Percentiles rank a stretch among this genome's conserved stretches.
phyloP scores from a whole-genome alignment of 2,113 vertebrate genomes.

The Nannospalax galili region DNA sequence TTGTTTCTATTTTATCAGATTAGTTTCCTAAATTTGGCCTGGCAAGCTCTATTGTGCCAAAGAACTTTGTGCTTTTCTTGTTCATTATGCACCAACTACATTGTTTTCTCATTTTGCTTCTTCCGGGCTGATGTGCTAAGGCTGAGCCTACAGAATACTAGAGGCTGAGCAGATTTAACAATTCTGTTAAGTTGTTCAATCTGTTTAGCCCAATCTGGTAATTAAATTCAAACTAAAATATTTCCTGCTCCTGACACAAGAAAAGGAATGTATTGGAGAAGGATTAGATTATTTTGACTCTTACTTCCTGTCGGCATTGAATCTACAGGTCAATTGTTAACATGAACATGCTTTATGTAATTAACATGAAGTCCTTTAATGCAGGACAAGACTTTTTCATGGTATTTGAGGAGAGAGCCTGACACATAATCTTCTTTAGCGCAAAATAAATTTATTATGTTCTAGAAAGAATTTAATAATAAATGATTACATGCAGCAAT shows the following conservation, averaged over 20 bases:
- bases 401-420: not conserved
- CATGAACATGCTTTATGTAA: not conserved
- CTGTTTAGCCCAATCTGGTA: not conserved
- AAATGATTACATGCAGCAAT: not conserved
- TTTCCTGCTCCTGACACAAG: not conserved
- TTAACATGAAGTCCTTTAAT: not conserved
- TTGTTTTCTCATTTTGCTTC: not conserved
- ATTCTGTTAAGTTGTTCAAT: not conserved
- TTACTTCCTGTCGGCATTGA: not conserved
- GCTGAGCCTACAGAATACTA: not conserved
- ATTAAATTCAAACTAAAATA: slow-evolving; percentile 48
- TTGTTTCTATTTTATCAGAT: slow-evolving; percentile 6
- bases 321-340: not conserved
- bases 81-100: not conserved
- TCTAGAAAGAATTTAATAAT: slow-evolving; percentile 13
- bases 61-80: not conserved
- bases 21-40: not conserved
- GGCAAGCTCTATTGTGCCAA: too few species aligned
- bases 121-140: not conserved
- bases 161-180: not conserved
- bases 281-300: not conserved
- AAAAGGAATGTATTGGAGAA: not conserved
- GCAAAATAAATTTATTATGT: not conserved
- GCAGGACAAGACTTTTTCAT: not conserved
- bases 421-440: not conserved